phyloP scores from a whole-genome alignment of 2,113 vertebrate species.

The Pachyramphus minor region DNA sequence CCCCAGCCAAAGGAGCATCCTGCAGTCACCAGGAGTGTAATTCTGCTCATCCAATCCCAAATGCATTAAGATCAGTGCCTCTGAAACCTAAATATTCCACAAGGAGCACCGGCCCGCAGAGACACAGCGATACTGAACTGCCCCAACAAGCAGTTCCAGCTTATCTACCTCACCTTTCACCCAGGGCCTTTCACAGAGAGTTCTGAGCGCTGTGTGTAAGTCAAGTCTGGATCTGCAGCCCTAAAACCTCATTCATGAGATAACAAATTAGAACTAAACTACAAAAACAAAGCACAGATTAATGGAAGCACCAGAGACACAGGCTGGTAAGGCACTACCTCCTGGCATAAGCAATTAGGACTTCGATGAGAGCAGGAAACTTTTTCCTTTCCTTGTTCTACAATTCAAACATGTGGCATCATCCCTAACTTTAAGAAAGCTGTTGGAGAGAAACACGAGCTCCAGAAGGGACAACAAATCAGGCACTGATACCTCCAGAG shows the following conservation, averaged over 20 bases:
- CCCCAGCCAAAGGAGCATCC: not conserved
- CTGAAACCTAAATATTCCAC: not conserved
- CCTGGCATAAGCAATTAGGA: not conserved
- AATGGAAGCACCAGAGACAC: not conserved
- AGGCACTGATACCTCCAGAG: not conserved
- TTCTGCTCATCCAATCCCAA: not conserved
- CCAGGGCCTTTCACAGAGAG: not conserved
- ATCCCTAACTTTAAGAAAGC: not conserved
- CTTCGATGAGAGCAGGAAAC: not conserved
- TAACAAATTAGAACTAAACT: not conserved
- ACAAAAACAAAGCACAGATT: not conserved
- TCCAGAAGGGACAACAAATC: not conserved
- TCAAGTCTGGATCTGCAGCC: not conserved
- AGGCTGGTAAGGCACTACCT: not conserved
- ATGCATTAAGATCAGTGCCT: not conserved
- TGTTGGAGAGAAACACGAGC: not conserved
- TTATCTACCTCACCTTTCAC: slow-evolving; percentile 1
- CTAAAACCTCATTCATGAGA: not conserved
- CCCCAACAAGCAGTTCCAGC: slow-evolving; percentile 9
- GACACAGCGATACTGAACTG: not conserved
- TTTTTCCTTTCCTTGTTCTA: not conserved
- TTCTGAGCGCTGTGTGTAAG: fast-evolving
- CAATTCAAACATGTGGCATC: not conserved
- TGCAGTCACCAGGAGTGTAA: not conserved
- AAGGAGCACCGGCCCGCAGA: not conserved